Percentiles rank a stretch among this genome's conserved stretches.
Evolutionary conservation across 2,797 vertebrate genomes (phyloP).

Genomic region (Meriones psammophilus): DNA sequence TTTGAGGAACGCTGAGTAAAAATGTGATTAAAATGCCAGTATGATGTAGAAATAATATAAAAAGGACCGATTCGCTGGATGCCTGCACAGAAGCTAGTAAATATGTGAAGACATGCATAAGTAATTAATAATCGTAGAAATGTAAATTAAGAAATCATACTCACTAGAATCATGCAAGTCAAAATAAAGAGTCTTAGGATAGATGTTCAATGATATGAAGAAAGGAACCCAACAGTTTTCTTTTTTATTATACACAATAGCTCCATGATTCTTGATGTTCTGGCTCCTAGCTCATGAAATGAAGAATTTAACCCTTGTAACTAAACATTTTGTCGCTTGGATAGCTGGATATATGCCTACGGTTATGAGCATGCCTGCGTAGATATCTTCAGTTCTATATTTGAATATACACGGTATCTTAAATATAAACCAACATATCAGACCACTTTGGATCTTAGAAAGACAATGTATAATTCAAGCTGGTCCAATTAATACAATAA

Average conservation of each 20-base stretch:
- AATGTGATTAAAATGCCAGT: not conserved
- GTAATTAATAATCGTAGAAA: constrained; percentile 5
- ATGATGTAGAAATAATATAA: not conserved
- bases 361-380: not conserved
- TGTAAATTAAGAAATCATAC: not conserved
- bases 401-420: not conserved
- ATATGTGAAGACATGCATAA: not conserved
- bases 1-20: not conserved
- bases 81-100: not conserved
- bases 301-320: not conserved
- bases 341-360: not conserved
- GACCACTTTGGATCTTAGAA: not conserved
- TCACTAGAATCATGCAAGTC: not conserved
- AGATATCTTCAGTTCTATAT: not conserved
- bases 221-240: not conserved
- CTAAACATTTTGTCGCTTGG: not conserved
- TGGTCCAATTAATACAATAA: not conserved
- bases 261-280: not conserved
- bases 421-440: not conserved
- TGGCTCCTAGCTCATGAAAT: not conserved
- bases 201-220: constrained; percentile 30
- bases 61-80: not conserved
- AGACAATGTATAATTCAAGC: constrained; percentile 1
- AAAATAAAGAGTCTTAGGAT: not conserved
- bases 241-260: not conserved